A percentile compares a stretch with the other conserved stretches of the same genome.
These are phyloP conservation scores for Upupa epops DNA, from an alignment of 2,113 vertebrate species.

Conservation along the genomic window DNA sequence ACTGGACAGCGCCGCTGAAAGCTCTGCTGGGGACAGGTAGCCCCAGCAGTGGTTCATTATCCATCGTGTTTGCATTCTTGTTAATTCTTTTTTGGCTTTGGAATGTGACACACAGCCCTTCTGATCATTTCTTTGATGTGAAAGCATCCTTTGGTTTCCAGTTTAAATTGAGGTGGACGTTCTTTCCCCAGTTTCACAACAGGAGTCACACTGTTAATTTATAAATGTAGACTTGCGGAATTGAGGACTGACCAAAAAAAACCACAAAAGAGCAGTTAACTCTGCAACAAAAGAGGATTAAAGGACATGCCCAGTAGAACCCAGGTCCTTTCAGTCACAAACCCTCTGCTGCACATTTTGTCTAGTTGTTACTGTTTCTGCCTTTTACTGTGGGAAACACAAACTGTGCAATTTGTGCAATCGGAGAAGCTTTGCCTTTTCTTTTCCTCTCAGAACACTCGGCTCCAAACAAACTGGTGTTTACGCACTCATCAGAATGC, in stretches of 20 bases:
- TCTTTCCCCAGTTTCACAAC: slow-evolving; percentile 84
- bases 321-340: slow-evolving; percentile 76
- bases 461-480: slow-evolving; percentile 79
- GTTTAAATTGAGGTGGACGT: slow-evolving; percentile 88
- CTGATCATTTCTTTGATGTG: slow-evolving; percentile 91
- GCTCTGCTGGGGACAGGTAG: slow-evolving; percentile 62
- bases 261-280: slow-evolving; percentile 61
- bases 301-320: slow-evolving; percentile 75
- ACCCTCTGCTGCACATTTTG: slow-evolving; percentile 89
- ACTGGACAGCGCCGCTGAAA: slow-evolving; percentile 88
- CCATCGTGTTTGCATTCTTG: slow-evolving; percentile 93
- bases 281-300: slow-evolving; percentile 75
- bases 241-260: slow-evolving; percentile 69
- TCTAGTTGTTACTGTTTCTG: slow-evolving; percentile 84
- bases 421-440: slow-evolving; percentile 85
- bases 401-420: slow-evolving; percentile 85
- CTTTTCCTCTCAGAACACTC: slow-evolving; percentile 80
- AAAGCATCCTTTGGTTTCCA: slow-evolving; percentile 86
- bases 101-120: slow-evolving; percentile 97
- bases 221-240: slow-evolving; percentile 83
- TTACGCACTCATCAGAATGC: slow-evolving; percentile 88
- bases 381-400: slow-evolving; percentile 85
- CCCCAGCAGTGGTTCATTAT: slow-evolving; percentile 85
- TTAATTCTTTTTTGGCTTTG: slow-evolving; percentile 90
- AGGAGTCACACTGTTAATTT: slow-evolving; percentile 89